These are phyloP conservation scores for Thera britannica DNA, from an alignment of 2,888 invertebrate species.

Conservation along the genomic window DNA sequence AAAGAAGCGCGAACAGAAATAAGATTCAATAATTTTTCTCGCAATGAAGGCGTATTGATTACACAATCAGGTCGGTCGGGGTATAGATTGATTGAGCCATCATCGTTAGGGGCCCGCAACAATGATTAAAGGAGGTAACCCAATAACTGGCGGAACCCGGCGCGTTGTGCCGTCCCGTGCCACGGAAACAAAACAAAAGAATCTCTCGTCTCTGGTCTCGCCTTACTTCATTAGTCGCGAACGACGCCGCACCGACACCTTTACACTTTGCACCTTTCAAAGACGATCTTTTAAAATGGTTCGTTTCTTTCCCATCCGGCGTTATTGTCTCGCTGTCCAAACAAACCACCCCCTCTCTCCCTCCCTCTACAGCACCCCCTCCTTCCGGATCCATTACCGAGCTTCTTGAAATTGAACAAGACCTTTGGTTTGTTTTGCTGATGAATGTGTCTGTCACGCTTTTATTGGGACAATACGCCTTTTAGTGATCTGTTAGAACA, in stretches of 20 bases:
- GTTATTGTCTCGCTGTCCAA: constrained; percentile 71
- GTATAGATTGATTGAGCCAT: constrained; percentile 66
- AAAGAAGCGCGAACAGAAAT: constrained; percentile 45
- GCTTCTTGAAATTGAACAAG: constrained; percentile 47
- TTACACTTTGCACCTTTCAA: constrained; percentile 51
- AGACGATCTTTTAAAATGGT: constrained; percentile 57
- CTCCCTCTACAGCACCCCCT: constrained; percentile 34
- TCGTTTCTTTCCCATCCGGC: constrained; percentile 66
- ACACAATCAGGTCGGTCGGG: constrained; percentile 55
- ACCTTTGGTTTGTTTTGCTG: constrained; percentile 41
- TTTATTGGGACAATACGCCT: constrained; percentile 52
- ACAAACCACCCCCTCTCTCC: constrained; percentile 48
- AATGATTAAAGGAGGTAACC: constrained; percentile 80
- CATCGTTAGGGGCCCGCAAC: constrained; percentile 56
- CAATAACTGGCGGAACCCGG: constrained; percentile 68
- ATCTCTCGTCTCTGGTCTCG: constrained; percentile 55
- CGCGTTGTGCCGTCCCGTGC: constrained; percentile 36
- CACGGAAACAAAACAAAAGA: constrained; percentile 74
- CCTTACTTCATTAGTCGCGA: constrained; percentile 75
- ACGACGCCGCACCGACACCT: constrained; percentile 48
- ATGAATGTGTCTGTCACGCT: constrained; percentile 47
- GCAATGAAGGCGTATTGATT: constrained; percentile 75
- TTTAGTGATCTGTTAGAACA: constrained; percentile 24
- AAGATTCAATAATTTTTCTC: constrained; percentile 61
- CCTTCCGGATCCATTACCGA: constrained; percentile 59